phyloP scores from a whole-genome alignment of 2,797 vertebrate genomes.

The Heterohyrax brucei region DNA sequence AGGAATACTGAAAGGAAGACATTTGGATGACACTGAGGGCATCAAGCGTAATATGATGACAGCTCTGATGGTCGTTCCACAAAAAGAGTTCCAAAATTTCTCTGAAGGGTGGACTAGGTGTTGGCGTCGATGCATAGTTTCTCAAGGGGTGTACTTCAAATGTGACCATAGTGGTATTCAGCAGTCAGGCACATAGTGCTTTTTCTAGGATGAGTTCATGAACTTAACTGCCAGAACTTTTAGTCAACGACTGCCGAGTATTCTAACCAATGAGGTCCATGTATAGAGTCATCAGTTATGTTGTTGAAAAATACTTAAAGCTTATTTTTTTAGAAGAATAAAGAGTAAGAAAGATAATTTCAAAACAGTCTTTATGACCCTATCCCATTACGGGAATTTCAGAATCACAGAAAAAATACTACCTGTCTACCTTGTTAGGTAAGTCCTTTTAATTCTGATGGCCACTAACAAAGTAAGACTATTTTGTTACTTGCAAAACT shows the following conservation, averaged over 20 bases:
- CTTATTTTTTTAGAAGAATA: conserved; percentile 40
- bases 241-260: neutral
- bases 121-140: too few species aligned
- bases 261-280: neutral
- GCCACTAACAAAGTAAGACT: conserved; percentile 63
- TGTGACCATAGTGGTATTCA: too few species aligned
- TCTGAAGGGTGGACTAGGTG: too few species aligned
- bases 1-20: too few species aligned
- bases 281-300: neutral
- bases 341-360: conserved; percentile 57
- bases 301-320: conserved; percentile 22
- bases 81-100: too few species aligned
- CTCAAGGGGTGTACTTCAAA: too few species aligned
- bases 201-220: too few species aligned
- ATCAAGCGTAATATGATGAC: too few species aligned
- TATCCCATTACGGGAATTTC: conserved; percentile 49
- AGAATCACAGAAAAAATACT: conserved; percentile 74
- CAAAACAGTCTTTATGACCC: conserved; percentile 74
- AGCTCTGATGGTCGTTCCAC: too few species aligned
- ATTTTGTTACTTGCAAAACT: conserved; percentile 72
- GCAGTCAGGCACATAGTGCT: too few species aligned
- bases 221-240: too few species aligned
- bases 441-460: conserved; percentile 74
- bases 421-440: conserved; percentile 68
- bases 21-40: too few species aligned